Conservation (phyloP, 2,113 vertebrate genomes). For the Thryonomys swinderianus region DNA sequence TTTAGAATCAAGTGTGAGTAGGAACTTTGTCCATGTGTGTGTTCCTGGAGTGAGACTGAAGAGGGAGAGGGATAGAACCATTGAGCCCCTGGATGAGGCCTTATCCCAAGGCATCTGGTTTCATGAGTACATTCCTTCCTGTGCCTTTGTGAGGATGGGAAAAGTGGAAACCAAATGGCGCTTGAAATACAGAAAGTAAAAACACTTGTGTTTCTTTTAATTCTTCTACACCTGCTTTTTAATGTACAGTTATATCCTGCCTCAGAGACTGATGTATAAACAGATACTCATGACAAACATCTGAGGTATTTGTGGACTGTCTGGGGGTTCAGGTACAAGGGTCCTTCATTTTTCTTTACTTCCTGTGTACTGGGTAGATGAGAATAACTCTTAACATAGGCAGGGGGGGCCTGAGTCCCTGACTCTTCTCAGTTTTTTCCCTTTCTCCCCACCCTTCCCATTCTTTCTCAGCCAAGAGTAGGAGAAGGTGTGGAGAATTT, state of each 20-base stretch:
- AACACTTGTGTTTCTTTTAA: neutral
- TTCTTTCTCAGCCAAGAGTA: neutral
- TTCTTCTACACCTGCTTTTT: neutral
- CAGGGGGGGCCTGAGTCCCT: neutral
- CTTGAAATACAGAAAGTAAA: neutral
- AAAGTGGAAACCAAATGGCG: neutral
- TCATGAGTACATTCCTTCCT: neutral
- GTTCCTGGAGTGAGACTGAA: neutral
- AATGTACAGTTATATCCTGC: neutral
- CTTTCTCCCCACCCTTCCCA: neutral
- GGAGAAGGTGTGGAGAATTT: conserved; percentile 70
- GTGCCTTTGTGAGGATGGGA: neutral
- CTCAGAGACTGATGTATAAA: neutral
- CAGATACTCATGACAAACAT: neutral
- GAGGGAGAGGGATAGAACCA: neutral
- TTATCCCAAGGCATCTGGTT: neutral
- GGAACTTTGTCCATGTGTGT: neutral
- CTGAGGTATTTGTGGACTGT: neutral
- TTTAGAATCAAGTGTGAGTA: neutral
- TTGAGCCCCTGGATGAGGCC: neutral
- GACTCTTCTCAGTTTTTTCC: neutral
- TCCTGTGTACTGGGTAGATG: neutral
- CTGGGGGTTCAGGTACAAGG: neutral
- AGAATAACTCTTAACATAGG: neutral
- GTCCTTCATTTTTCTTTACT: neutral